phyloP scores from a whole-genome alignment of 2,797 vertebrate genomes.

The Trachurus trachurus region DNA sequence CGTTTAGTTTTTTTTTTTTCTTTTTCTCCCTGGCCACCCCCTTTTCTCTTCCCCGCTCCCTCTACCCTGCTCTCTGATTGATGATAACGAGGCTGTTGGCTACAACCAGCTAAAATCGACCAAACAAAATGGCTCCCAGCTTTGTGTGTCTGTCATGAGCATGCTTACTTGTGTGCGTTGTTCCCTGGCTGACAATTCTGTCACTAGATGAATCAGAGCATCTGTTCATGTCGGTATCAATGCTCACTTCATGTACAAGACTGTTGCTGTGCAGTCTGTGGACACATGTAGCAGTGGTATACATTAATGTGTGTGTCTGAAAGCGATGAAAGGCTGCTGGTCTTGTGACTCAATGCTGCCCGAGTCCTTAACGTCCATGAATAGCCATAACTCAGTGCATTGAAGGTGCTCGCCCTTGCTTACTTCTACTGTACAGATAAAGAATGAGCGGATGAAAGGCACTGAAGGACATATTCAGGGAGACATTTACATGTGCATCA shows the following conservation, averaged over 20 bases:
- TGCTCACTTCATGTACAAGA: conserved; percentile 2
- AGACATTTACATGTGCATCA: not conserved
- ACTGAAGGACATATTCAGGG: not conserved
- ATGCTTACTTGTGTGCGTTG: conserved; percentile 7
- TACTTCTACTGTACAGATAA: conserved; percentile 6
- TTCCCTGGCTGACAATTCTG: not conserved
- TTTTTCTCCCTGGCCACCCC: conserved; percentile 18
- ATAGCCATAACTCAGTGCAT: conserved; percentile 28
- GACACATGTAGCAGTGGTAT: not conserved
- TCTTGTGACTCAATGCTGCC: conserved; percentile 53
- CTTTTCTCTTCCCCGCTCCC: not conserved
- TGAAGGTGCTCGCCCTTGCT: conserved; percentile 38
- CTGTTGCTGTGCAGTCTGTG: conserved; percentile 15
- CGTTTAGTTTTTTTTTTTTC: not conserved
- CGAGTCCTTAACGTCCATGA: conserved; percentile 52
- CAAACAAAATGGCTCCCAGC: conserved; percentile 61
- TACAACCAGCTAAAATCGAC: conserved; percentile 53
- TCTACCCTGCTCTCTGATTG: conserved; percentile 42
- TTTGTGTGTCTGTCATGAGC: not conserved
- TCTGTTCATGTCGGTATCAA: conserved; percentile 1
- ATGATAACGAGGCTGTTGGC: conserved; percentile 62
- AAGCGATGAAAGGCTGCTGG: conserved; percentile 60
- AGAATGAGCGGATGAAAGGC: conserved; percentile 31
- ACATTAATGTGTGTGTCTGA: conserved; percentile 23
- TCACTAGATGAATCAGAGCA: conserved; percentile 22